Conservation (phyloP, 2,888 invertebrate species). For the Boloria euphrosyne region DNA sequence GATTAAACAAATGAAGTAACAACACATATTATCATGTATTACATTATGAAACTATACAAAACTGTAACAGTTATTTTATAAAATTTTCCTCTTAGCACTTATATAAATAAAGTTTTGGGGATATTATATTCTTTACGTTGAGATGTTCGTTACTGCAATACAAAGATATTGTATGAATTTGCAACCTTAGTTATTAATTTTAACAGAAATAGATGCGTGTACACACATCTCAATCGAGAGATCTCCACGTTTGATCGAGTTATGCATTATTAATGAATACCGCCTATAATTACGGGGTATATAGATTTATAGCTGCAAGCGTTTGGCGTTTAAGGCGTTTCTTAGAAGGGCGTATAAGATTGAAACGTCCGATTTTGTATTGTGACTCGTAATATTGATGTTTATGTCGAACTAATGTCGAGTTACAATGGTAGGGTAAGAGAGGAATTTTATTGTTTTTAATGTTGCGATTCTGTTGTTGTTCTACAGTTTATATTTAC, state of each 20-base stretch:
- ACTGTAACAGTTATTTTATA: too few relatives aligned
- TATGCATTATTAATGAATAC: constrained; percentile 79
- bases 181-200: not conserved
- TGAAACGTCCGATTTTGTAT: constrained; percentile 47
- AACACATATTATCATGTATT: too few relatives aligned
- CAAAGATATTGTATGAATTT: not conserved
- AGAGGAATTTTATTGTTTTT: constrained; percentile 6
- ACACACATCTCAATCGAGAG: constrained; percentile 41
- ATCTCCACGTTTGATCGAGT: constrained; percentile 70
- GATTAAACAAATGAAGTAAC: too few relatives aligned
- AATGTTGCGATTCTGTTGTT: constrained; percentile 7
- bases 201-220: constrained; percentile 39
- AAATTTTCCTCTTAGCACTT: too few relatives aligned
- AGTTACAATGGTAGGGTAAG: constrained; percentile 16
- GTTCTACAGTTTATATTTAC: not conserved
- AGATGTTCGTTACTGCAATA: not conserved
- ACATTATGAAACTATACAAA: too few relatives aligned
- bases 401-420: constrained; percentile 11
- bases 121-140: too few relatives aligned
- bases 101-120: too few relatives aligned
- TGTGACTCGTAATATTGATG: constrained; percentile 25
- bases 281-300: constrained; percentile 72
- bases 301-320: constrained; percentile 63
- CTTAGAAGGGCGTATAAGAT: constrained; percentile 45
- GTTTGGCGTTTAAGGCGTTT: constrained; percentile 46